A percentile compares a stretch with the other conserved stretches of the same genome.
phyloP scores from a whole-genome alignment of 1,140 invertebrate species.

The Zeugodacus cucurbitae region DNA sequence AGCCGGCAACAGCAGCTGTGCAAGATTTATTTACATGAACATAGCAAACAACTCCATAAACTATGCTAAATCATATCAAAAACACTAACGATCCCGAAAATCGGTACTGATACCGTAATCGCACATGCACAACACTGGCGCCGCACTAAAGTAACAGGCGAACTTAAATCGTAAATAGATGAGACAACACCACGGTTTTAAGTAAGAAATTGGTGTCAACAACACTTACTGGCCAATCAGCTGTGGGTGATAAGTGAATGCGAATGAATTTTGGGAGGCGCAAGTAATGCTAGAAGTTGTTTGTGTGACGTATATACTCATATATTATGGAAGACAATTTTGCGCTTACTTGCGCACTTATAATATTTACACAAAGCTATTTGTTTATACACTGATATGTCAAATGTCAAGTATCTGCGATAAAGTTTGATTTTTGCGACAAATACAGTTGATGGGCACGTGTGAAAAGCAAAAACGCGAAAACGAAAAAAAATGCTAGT shows the following conservation, averaged over 20 bases:
- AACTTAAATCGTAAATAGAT: background rate
- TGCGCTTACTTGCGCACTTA: background rate
- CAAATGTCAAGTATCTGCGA: background rate
- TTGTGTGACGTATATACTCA: background rate
- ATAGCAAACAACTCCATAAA: no score
- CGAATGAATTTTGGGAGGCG: background rate
- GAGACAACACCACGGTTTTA: constrained; percentile 33
- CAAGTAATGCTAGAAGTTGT: background rate
- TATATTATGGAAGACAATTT: background rate
- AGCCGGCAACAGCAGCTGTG: no score
- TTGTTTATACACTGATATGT: background rate
- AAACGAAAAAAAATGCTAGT: no score
- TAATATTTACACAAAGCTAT: background rate
- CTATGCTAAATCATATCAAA: no score
- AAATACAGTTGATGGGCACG: background rate
- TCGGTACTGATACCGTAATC: background rate
- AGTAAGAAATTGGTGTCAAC: background rate
- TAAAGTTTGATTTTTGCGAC: background rate
- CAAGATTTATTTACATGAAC: no score
- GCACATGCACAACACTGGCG: background rate
- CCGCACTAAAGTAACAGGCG: background rate
- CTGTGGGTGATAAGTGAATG: background rate
- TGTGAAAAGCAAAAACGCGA: no score
- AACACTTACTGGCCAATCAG: background rate
- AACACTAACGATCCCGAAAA: background rate